phyloP scores from a whole-genome alignment of 2,888 invertebrate species.

The Idaea straminata region DNA sequence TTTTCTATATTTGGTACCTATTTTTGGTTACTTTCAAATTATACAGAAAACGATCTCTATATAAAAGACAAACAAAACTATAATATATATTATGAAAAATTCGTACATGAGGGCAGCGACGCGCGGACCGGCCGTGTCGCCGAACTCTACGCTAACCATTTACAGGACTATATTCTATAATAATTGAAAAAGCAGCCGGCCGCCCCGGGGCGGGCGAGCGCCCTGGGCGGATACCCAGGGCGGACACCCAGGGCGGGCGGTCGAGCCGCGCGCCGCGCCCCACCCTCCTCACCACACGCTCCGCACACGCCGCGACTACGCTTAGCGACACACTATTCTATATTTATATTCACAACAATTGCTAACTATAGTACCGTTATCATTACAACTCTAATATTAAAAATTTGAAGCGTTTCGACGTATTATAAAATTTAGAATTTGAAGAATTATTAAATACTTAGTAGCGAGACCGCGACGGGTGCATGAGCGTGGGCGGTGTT shows the following conservation, averaged over 20 bases:
- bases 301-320: constrained; percentile 20
- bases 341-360: constrained; percentile 62
- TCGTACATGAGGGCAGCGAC: constrained; percentile 63
- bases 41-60: constrained; percentile 74
- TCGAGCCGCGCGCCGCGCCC: constrained; percentile 19
- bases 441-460: constrained; percentile 45
- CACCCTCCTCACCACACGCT: constrained; percentile 19
- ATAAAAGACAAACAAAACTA: constrained; percentile 74
- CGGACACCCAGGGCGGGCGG: constrained; percentile 18
- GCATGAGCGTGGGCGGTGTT: constrained; percentile 32
- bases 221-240: constrained; percentile 14
- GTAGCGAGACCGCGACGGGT: constrained; percentile 40
- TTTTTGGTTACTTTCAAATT: constrained; percentile 78
- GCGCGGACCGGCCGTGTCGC: constrained; percentile 52
- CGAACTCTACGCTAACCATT: constrained; percentile 43
- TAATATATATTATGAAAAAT: constrained; percentile 77
- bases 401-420: constrained; percentile 69
- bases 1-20: constrained; percentile 79
- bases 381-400: constrained; percentile 65
- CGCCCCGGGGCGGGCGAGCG: constrained; percentile 22
- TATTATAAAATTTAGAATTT: constrained; percentile 64
- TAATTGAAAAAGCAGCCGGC: constrained; percentile 40
- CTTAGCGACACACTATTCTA: constrained; percentile 42
- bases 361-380: constrained; percentile 68
- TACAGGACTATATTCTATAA: constrained; percentile 43